Conservation (phyloP, 2,888 invertebrate genomes). For the Mythimna vitellina region DNA sequence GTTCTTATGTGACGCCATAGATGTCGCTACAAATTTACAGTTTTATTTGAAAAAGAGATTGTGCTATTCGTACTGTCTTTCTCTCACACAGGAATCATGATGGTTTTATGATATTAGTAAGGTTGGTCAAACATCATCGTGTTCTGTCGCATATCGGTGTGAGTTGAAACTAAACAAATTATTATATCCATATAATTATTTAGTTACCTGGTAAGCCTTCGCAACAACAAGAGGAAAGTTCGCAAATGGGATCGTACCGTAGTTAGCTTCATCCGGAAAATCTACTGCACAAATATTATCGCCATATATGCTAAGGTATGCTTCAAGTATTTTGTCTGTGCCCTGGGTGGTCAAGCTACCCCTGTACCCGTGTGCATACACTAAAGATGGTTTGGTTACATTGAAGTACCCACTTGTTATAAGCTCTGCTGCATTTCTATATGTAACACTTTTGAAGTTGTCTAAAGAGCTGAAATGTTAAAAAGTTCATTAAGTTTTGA, state of each 20-base stretch:
- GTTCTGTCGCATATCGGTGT: too few relatives aligned
- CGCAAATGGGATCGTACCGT: neutral
- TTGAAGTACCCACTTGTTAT: constrained; percentile 19
- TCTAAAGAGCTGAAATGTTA: constrained; percentile 7
- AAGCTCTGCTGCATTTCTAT: constrained; percentile 9
- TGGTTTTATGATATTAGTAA: too few relatives aligned
- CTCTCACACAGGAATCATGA: too few relatives aligned
- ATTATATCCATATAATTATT: neutral
- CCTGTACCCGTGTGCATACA: constrained; percentile 2
- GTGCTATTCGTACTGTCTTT: too few relatives aligned
- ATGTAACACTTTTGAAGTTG: constrained; percentile 10
- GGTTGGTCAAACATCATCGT: too few relatives aligned
- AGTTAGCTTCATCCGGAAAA: neutral
- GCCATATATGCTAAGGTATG: accelerated
- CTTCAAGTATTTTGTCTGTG: neutral
- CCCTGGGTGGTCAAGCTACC: neutral
- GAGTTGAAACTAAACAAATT: neutral
- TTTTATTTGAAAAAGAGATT: too few relatives aligned
- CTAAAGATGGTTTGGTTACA: neutral
- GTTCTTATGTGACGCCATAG: too few relatives aligned
- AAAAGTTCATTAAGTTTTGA: neutral
- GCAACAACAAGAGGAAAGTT: neutral
- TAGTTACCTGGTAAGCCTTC: neutral
- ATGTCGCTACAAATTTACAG: too few relatives aligned
- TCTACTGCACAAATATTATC: neutral